phyloP scores from a whole-genome alignment of 2,113 vertebrate genomes.

The Ailurus styani region DNA sequence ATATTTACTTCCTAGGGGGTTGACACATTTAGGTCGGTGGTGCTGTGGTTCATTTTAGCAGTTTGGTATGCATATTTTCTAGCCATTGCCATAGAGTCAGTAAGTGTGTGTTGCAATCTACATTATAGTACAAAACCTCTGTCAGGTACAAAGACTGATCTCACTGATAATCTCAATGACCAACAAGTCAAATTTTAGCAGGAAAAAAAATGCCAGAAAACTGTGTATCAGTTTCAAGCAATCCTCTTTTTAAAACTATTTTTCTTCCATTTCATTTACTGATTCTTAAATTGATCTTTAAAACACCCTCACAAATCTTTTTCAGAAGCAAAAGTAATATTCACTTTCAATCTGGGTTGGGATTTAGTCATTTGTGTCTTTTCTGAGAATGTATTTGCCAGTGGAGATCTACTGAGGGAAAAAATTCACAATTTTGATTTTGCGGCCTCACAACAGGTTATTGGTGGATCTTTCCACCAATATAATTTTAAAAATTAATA shows the following conservation, averaged over 20 bases:
- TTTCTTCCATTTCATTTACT: not conserved
- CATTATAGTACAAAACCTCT: not conserved
- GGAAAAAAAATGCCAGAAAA: not conserved
- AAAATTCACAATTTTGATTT: not conserved
- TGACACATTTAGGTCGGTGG: not conserved
- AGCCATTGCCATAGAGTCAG: not conserved
- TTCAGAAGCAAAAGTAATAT: not conserved
- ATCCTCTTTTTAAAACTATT: not conserved
- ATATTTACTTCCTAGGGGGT: not conserved
- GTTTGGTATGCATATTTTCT: not conserved
- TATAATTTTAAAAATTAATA: not conserved
- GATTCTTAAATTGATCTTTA: not conserved
- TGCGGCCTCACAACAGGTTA: not conserved
- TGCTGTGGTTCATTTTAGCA: not conserved
- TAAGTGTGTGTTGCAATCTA: not conserved
- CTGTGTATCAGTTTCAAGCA: not conserved
- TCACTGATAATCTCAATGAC: not conserved
- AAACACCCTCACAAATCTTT: not conserved
- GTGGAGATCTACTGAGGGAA: not conserved
- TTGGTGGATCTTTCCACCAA: not conserved
- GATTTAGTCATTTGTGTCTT: not conserved
- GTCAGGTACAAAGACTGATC: not conserved
- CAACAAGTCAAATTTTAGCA: not conserved
- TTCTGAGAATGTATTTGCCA: not conserved
- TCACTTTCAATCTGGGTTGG: not conserved